Evolutionary conservation across 2,888 invertebrate genomes (phyloP).

Genomic region (Spialia ferax): DNA sequence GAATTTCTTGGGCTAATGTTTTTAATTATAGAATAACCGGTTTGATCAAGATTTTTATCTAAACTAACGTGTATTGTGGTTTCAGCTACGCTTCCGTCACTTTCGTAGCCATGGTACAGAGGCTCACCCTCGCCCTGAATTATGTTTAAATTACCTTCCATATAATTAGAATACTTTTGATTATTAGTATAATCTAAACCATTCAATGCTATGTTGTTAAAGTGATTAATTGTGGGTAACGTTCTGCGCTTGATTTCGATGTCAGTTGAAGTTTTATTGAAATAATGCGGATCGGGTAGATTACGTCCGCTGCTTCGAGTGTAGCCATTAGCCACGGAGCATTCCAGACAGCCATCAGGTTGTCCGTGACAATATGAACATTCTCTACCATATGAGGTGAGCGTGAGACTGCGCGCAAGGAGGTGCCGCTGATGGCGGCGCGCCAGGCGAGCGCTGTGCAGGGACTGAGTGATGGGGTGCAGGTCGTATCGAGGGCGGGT

Average conservation of each 20-base stretch:
- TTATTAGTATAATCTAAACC: slow-evolving; percentile 36
- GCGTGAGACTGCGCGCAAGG: slow-evolving; percentile 70
- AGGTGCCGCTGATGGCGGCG: slow-evolving; percentile 60
- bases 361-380: slow-evolving; percentile 60
- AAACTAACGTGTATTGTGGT: slow-evolving; percentile 81
- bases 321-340: slow-evolving; percentile 55
- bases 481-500: slow-evolving; percentile 51
- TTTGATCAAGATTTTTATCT: slow-evolving; percentile 58
- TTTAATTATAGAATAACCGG: slow-evolving; percentile 52
- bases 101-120: slow-evolving; percentile 84
- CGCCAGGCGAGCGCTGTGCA: slow-evolving; percentile 54
- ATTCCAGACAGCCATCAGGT: slow-evolving; percentile 71
- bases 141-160: slow-evolving; percentile 39
- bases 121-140: slow-evolving; percentile 49
- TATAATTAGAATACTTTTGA: slow-evolving; percentile 36
- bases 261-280: slow-evolving; percentile 41
- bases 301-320: slow-evolving; percentile 4
- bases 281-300: slow-evolving; percentile 45
- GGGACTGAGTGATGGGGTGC: slow-evolving; percentile 28
- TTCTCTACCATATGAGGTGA: slow-evolving; percentile 61
- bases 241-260: slow-evolving; percentile 36
- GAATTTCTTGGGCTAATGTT: slow-evolving; percentile 36
- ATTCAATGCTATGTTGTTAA: slow-evolving; percentile 29
- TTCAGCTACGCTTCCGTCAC: slow-evolving; percentile 73
- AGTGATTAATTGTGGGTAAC: slow-evolving; percentile 30